Evolutionary conservation across 2,888 invertebrate genomes (phyloP).

Genomic region (Ophion ellenae): DNA sequence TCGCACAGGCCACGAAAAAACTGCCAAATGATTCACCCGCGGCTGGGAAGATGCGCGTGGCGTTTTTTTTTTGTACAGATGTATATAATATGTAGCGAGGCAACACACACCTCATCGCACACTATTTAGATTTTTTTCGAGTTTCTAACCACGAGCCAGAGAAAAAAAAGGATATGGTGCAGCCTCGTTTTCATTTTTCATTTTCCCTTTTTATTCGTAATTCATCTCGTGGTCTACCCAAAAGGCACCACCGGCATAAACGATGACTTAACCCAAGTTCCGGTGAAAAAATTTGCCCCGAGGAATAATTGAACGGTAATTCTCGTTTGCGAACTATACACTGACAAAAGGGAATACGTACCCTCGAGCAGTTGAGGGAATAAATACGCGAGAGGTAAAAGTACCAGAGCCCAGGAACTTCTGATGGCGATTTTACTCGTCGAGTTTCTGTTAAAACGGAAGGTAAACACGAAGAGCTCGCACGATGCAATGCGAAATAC

Average conservation of each 20-base stretch:
- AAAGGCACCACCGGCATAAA: conserved; percentile 22
- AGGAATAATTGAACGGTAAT: conserved; percentile 59
- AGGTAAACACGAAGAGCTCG: conserved; percentile 60
- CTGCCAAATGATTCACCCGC: too few species aligned
- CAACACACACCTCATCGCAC: too few species aligned
- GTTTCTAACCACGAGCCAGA: too few species aligned
- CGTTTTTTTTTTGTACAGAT: too few species aligned
- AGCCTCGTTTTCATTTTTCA: not conserved
- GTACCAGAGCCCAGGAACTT: conserved; percentile 40
- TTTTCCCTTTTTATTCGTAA: conserved; percentile 25
- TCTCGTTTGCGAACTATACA: conserved; percentile 49
- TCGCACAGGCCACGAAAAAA: too few species aligned
- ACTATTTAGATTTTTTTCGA: too few species aligned
- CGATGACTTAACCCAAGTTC: conserved; percentile 48
- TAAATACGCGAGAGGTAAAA: conserved; percentile 39
- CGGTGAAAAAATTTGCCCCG: conserved; percentile 54
- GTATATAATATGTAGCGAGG: too few species aligned
- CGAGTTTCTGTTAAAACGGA: conserved; percentile 51
- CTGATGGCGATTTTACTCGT: conserved; percentile 34
- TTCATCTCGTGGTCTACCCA: conserved; percentile 33
- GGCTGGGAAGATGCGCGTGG: too few species aligned
- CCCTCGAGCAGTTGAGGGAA: conserved; percentile 43
- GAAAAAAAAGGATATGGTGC: conserved; percentile 14
- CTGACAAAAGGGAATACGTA: conserved; percentile 30
- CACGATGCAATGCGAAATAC: conserved; percentile 9